Base-by-base conservation (phyloP, 2,113 vertebrate genomes). In the Regulus satrapa region DNA sequence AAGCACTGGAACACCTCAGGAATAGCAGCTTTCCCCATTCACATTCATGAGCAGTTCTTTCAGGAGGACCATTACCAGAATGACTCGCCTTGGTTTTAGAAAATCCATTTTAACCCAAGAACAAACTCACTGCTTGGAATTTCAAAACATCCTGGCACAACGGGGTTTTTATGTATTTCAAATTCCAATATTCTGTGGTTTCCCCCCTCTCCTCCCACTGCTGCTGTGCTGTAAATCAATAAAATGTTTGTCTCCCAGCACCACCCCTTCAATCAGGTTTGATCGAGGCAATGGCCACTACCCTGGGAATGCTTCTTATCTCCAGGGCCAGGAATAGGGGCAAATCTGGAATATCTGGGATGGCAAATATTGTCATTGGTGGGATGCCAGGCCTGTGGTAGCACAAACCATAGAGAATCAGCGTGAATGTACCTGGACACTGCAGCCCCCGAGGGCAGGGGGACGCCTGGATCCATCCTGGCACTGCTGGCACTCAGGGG, bases 351-450 rank as follows among this genome's bases (percentile, higher is more conserved):
- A 40, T 3, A n/a, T 9, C 76, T 59, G 40, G 32, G 41, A 25
- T 21, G 16, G 23, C 10, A 46, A 5, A 36, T 16, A 6, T 5
- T 49, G 28, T 11, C 14, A 17, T 16, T 38, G 28, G 10, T 8
- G 36, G 29, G 49, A 43, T 8, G 4, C 1, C 24, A 32, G 4
- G 32, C 5, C 21, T 49, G 41, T 9, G 46, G 48, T 31, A 72
- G 34, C 71, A 12, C 3, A 9, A 46, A 5, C 9, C 51, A 38
- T 8, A 5, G n/a, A 1, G 32, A 9, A 11, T 9, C 15, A 5
- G 9, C 3, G 16, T 1, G 23, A 51, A 20, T 0, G 0, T 0
- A 4, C n/a, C 25, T 63, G 43, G 55, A 32, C 51, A 49, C n/a
- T 3, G 46, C 21, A 67, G 18, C 38, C 34, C 13, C 24, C 8